Evolutionary conservation across 2,113 vertebrate genomes (phyloP).

Genomic region (Zapus hudsonius): DNA sequence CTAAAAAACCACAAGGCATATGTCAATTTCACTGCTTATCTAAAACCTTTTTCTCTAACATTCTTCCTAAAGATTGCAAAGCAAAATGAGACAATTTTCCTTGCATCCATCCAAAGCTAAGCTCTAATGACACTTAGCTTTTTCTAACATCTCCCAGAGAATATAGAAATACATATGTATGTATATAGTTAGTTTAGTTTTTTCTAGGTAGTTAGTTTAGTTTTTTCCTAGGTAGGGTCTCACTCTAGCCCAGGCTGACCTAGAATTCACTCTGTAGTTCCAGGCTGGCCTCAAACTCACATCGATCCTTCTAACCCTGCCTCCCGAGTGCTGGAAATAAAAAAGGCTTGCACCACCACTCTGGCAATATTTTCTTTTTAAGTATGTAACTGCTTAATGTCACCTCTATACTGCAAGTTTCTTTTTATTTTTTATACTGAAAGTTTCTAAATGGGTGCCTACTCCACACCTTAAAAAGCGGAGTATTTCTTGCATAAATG

Average conservation of each 20-base stretch:
- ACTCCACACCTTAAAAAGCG: background rate
- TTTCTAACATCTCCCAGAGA: background rate
- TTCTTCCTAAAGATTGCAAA: background rate
- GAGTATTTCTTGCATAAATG: background rate
- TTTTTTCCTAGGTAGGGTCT: too few species aligned
- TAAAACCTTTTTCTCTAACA: conserved; percentile 43
- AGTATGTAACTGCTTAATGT: background rate
- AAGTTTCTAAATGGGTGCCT: background rate
- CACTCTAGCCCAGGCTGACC: too few species aligned
- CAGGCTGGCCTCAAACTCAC: too few species aligned
- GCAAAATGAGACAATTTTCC: background rate
- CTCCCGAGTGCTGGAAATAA: too few species aligned
- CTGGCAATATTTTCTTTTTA: background rate
- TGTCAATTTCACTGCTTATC: background rate
- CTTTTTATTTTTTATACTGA: too few species aligned
- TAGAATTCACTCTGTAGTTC: too few species aligned
- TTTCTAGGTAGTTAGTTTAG: too few species aligned
- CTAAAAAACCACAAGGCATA: conserved; percentile 50
- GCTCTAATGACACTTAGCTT: background rate
- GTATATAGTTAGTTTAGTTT: too few species aligned
- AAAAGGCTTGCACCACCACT: too few species aligned
- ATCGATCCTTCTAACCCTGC: too few species aligned
- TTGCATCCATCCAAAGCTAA: background rate
- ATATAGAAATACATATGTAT: too few species aligned
- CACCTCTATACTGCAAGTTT: background rate